These are phyloP conservation scores for Trisateles emortualis DNA, from an alignment of 2,888 invertebrate genomes.

Conservation along the genomic window DNA sequence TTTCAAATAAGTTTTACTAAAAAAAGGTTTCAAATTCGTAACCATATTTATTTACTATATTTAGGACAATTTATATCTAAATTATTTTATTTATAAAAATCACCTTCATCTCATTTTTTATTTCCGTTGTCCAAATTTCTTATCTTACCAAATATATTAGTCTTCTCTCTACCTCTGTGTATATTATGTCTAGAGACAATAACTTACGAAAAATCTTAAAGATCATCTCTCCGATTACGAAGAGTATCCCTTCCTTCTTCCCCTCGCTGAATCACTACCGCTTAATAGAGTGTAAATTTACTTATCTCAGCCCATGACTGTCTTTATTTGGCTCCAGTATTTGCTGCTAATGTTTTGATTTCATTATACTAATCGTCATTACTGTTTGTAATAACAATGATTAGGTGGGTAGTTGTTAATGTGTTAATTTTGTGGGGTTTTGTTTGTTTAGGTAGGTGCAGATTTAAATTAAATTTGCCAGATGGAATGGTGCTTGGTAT, in stretches of 20 bases:
- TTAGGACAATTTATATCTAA: too few species aligned
- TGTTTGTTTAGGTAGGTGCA: not conserved
- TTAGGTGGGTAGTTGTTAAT: slow-evolving; percentile 22
- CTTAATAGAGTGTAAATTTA: slow-evolving; percentile 77
- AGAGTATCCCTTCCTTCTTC: slow-evolving; percentile 36
- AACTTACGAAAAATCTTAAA: slow-evolving; percentile 4
- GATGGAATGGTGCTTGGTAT: too few species aligned
- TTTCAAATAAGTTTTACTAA: too few species aligned
- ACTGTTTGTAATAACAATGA: slow-evolving; percentile 43
- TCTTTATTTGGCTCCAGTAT: slow-evolving; percentile 40
- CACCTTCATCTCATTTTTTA: not conserved
- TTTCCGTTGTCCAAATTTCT: not conserved
- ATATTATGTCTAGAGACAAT: slow-evolving; percentile 6
- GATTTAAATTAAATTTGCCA: not conserved
- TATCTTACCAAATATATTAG: not conserved
- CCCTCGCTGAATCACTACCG: slow-evolving; percentile 71
- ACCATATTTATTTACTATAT: too few species aligned
- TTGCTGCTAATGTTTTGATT: slow-evolving; percentile 48
- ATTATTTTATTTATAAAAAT: too few species aligned
- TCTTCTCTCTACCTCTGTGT: not conserved
- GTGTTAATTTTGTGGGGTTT: not conserved
- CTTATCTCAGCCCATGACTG: slow-evolving; percentile 57
- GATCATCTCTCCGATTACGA: slow-evolving; percentile 18
- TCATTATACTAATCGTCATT: slow-evolving; percentile 48
- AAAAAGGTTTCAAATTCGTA: too few species aligned